Evolutionary conservation across 2,113 vertebrate species (phyloP), one percentile per base, ranked within the genome.

Genomic region (Bagarius yarrelli): DNA sequence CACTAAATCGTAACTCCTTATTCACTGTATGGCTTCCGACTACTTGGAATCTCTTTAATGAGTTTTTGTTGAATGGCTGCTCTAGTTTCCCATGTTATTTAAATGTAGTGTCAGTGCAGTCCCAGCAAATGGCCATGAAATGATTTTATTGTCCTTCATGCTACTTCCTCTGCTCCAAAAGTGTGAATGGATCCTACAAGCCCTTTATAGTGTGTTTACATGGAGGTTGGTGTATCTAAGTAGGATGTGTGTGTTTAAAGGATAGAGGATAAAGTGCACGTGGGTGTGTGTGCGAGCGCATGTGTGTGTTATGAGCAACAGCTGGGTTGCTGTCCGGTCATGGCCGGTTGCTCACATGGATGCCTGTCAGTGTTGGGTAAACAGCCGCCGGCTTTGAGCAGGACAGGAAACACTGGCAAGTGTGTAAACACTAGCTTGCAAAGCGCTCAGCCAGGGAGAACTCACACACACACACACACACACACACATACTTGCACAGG

Each of bases 321-420:
- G 94, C 94, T 94, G 92, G 91, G 79, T 90, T 89, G 91, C 93
- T 91, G 92, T 93, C 93, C 94, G 80, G 83, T 88, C 64, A 88
- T 27, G 66, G 86, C 78, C 84, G 34, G 88, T 82, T 81, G 85
- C 86, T 87, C 86, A 84, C 83, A 80, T 74, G 80, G 81, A 75
- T 86, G 85, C 23, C 85, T 80, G 67, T 85, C 85, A 86, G 85
- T 78, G 92, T 90, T 92, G 87, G 92, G 93, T 92, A 92, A 94
- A 93, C 92, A 90, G 84, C 82, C 83, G 0, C 85, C 76, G 91
- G 84, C 93, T 93, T 94, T 91, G 89, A 87, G 89, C 89, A 88
- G 86, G 85, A 90, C 94, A 96, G 95, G 95, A 96, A 95, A 90
- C 91, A 16, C 2, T 83, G 80, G 92, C 91, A 89, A 94, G 93